phyloP scores from a whole-genome alignment of 2,113 vertebrate species.

The Hiodon tergisus region DNA sequence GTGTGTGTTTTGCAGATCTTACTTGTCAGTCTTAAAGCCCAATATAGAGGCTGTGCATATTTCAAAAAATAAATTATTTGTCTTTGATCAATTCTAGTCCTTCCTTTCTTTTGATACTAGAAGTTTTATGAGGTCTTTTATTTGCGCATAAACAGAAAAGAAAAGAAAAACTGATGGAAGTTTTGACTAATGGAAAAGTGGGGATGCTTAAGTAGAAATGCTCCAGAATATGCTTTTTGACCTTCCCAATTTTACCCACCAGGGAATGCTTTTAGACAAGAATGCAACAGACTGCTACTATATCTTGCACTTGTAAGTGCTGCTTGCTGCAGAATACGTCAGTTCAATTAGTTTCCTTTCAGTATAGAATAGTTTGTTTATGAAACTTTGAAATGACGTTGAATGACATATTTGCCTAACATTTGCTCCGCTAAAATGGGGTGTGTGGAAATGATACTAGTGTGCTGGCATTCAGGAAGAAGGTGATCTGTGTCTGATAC shows the following conservation, averaged over 20 bases:
- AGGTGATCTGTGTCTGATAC: no score
- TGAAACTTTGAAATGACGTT: no score
- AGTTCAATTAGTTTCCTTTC: no score
- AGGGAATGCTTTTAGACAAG: background rate
- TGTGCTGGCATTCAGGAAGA: no score
- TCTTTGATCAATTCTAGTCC: slow-evolving; percentile 32
- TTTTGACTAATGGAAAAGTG: slow-evolving; percentile 28
- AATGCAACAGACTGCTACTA: slow-evolving; percentile 6
- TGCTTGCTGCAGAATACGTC: no score
- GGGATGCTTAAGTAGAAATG: slow-evolving; percentile 13
- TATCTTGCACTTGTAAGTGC: background rate
- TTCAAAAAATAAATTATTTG: slow-evolving; percentile 38
- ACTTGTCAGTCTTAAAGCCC: slow-evolving; percentile 29
- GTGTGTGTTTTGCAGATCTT: slow-evolving; percentile 29
- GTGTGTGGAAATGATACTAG: no score
- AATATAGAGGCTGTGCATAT: slow-evolving; percentile 38
- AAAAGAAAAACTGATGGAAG: background rate
- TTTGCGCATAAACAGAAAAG: slow-evolving; percentile 10
- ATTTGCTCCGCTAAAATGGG: no score
- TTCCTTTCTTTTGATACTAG: slow-evolving; percentile 35
- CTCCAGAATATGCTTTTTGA: background rate
- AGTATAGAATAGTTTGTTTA: no score
- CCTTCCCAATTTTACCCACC: slow-evolving; percentile 12
- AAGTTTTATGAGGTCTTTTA: slow-evolving; percentile 26
- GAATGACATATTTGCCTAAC: no score